Conservation (phyloP, 2,888 invertebrate species). For the Drosophila nr. medialis region DNA sequence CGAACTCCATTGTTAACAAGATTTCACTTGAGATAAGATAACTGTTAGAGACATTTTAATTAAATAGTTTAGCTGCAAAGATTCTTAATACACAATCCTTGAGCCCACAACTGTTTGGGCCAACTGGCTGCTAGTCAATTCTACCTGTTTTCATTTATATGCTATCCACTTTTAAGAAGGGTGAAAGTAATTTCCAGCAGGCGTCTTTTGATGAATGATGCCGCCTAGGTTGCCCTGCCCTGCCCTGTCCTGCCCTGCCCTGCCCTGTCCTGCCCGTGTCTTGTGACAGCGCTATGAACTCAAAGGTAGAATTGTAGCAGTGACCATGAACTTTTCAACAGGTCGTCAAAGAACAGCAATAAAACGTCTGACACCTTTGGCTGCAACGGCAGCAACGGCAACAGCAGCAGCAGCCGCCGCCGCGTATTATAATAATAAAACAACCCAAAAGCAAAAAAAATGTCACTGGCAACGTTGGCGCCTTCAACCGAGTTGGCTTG, state of each 20-base stretch:
- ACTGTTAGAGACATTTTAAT: conserved; percentile 4
- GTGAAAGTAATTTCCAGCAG: conserved; percentile 34
- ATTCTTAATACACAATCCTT: not conserved
- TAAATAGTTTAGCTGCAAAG: conserved; percentile 3
- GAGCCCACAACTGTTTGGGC: too few relatives aligned
- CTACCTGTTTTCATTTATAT: conserved; percentile 23
- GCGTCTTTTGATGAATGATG: conserved; percentile 40
- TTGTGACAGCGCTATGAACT: conserved; percentile 23
- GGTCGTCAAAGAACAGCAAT: conserved; percentile 67
- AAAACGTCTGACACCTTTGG: conserved; percentile 78
- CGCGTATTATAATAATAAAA: conserved; percentile 42
- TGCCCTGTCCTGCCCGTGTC: not conserved
- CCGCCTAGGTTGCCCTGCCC: not conserved
- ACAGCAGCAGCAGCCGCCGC: conserved; percentile 17
- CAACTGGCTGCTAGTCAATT: not conserved
- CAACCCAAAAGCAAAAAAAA: conserved; percentile 20
- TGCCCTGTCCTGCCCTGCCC: not conserved
- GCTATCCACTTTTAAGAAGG: conserved; percentile 6
- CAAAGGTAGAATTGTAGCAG: conserved; percentile 42
- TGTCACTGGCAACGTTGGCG: conserved; percentile 61
- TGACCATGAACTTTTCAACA: conserved; percentile 78
- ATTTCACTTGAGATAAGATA: not conserved
- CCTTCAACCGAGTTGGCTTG: conserved; percentile 35
- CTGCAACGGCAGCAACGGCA: conserved; percentile 21
- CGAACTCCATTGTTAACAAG: conserved; percentile 2